Conservation (phyloP, 2,113 vertebrate species). For the Nyctibius bracteatus region DNA sequence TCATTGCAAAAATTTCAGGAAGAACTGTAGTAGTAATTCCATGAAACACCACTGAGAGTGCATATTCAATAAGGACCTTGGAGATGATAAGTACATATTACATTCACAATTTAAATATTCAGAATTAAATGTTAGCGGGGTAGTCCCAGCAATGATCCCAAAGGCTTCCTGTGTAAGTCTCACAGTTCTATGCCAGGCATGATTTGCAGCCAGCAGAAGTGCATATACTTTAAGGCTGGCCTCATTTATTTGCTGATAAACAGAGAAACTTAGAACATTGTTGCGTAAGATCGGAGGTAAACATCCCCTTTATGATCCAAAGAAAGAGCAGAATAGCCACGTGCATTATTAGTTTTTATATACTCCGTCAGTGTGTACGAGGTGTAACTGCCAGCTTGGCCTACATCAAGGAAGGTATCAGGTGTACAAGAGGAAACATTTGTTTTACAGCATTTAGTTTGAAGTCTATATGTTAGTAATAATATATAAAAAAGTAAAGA, state of each 20-base stretch:
- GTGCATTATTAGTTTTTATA: neutral
- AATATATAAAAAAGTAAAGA: neutral
- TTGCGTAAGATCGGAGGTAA: neutral
- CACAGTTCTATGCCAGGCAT: neutral
- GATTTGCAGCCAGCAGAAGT: neutral
- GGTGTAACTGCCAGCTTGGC: neutral
- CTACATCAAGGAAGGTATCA: neutral
- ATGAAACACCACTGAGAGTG: neutral
- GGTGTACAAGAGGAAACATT: neutral
- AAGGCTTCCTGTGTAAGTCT: neutral
- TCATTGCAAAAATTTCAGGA: neutral
- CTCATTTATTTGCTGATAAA: neutral
- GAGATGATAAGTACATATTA: neutral
- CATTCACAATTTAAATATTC: neutral
- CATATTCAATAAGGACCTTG: neutral
- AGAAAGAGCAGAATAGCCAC: neutral
- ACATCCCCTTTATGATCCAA: neutral
- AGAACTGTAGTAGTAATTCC: neutral
- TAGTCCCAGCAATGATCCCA: neutral
- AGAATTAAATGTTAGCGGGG: neutral
- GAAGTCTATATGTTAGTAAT: neutral
- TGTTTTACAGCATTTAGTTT: neutral
- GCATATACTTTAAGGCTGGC: neutral
- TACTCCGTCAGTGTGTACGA: neutral
- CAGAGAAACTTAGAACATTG: neutral